Percentiles rank a stretch among this genome's conserved stretches.
These are phyloP conservation scores for Teleogryllus occipitalis DNA, from an alignment of 1,140 invertebrate genomes.

Conservation along the genomic window DNA sequence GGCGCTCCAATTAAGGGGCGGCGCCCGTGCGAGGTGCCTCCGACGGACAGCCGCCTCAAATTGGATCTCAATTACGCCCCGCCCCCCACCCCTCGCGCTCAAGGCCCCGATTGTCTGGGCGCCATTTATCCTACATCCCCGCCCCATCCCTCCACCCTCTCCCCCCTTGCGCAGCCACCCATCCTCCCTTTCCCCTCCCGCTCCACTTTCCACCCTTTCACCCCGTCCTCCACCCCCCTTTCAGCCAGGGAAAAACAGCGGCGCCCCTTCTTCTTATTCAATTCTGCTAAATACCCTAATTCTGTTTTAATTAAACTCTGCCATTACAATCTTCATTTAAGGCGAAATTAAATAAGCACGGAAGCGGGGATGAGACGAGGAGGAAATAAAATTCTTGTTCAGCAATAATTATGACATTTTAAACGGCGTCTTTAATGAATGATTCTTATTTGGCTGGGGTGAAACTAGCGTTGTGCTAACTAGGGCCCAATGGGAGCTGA, in stretches of 20 bases:
- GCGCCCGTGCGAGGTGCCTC: background rate
- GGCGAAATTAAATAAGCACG: background rate
- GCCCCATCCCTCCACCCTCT: no score
- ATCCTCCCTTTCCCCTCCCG: background rate
- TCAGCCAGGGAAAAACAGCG: background rate
- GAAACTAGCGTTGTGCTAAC: no score
- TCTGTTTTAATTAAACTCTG: background rate
- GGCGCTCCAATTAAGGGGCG: background rate
- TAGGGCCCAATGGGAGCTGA: no score
- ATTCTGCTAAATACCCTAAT: background rate
- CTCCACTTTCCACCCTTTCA: background rate
- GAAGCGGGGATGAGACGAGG: background rate
- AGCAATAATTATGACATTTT: background rate
- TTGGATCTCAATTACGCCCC: background rate
- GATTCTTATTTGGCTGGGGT: background rate
- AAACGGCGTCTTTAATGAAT: background rate
- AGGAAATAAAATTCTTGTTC: background rate
- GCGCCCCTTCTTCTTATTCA: background rate
- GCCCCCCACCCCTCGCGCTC: no score
- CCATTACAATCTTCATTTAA: background rate
- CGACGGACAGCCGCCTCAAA: background rate
- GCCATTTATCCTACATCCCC: no score
- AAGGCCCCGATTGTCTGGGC: no score
- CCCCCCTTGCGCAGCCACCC: no score
- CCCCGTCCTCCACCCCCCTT: no score